phyloP scores from a whole-genome alignment of 2,888 invertebrate genomes.

The Cephus rjabovi region DNA sequence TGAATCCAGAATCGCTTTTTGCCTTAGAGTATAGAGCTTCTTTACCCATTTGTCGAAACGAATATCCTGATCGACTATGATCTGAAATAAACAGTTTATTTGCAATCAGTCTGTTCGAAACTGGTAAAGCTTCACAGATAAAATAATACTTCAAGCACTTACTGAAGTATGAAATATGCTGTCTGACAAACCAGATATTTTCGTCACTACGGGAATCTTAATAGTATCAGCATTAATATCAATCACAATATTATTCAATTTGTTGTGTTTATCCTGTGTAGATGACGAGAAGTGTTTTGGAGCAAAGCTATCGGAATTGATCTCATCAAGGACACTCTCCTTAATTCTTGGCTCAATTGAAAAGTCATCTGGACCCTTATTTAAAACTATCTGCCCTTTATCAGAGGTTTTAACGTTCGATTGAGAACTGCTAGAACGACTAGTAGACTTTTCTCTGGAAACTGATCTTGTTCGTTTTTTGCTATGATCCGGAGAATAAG shows the following conservation, averaged over 20 bases:
- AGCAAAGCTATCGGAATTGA: slow-evolving; percentile 78
- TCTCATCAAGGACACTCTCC: slow-evolving; percentile 73
- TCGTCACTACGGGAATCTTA: slow-evolving; percentile 71
- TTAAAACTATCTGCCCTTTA: slow-evolving; percentile 34
- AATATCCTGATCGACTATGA: slow-evolving; percentile 76
- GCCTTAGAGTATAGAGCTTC: slow-evolving; percentile 74
- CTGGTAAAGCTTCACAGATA: slow-evolving; percentile 1
- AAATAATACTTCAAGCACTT: slow-evolving; percentile 23
- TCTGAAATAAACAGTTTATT: slow-evolving; percentile 68
- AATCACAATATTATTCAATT: slow-evolving; percentile 78
- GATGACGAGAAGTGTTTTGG: slow-evolving; percentile 71
- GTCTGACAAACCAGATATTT: slow-evolving; percentile 40
- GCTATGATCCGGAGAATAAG: slow-evolving; percentile 50
- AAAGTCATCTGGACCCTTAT: slow-evolving; percentile 60
- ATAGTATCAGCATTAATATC: slow-evolving; percentile 80
- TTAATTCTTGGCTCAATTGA: slow-evolving; percentile 56
- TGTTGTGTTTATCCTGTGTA: slow-evolving; percentile 71
- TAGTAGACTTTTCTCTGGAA: slow-evolving; percentile 59
- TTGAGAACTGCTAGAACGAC: slow-evolving; percentile 57
- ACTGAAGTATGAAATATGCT: slow-evolving; percentile 63
- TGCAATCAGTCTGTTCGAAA: neutral
- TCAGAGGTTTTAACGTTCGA: slow-evolving; percentile 50
- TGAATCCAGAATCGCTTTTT: slow-evolving; percentile 71
- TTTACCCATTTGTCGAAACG: slow-evolving; percentile 82
- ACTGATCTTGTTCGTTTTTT: slow-evolving; percentile 49